Evolutionary conservation across 2,113 vertebrate species (phyloP), one percentile per base, ranked within the genome.

Genomic region (Rhinopomastus cyanomelas): DNA sequence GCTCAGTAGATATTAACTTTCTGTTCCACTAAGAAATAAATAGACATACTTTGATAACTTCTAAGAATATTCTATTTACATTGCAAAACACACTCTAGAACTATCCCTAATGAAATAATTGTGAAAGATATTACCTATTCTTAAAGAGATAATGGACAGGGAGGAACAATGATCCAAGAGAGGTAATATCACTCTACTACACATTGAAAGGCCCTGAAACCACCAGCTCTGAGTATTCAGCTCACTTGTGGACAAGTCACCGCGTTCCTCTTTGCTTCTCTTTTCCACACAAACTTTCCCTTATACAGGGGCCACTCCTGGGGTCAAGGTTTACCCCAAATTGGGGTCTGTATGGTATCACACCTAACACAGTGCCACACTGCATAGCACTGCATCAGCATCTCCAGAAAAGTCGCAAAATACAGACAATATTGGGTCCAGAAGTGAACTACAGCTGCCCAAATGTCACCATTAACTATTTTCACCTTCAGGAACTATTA

Each of bases 1-100:
- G 61, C 53, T 86, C 48, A 67, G 69, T 14, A 73, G 60, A 85
- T 51, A 69, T 5, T 57, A 46, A 86, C 27, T 65, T 20, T 55
- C 59, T 69, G 34, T 60, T 62, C 48, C 51, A 37, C n/a, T 30
- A 91, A 34, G 74, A 93, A 84, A 79, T 30, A 59, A 27, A 61
- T 22, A 37, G 32, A 74, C 16, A 42, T 36, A 48, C 69, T 81
- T 86, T 30, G n/a, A 42, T 84, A 90, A 72, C 42, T 84, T 81
- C 42, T 22, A 61, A 68, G 25, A 23, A 27, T 36, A 91, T 68
- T 68, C 30, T 53, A 79, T 52, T 92, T 77, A 20, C 19, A 30
- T 25, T 56, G 21, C 56, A 81, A 83, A 89, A 57, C 16, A 29
- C 7, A 3, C 53, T 79, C 36, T 83, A 81, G 73, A 86, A 69